Conservation (phyloP, 2,113 vertebrate species). For the Ophiodon elongatus region DNA sequence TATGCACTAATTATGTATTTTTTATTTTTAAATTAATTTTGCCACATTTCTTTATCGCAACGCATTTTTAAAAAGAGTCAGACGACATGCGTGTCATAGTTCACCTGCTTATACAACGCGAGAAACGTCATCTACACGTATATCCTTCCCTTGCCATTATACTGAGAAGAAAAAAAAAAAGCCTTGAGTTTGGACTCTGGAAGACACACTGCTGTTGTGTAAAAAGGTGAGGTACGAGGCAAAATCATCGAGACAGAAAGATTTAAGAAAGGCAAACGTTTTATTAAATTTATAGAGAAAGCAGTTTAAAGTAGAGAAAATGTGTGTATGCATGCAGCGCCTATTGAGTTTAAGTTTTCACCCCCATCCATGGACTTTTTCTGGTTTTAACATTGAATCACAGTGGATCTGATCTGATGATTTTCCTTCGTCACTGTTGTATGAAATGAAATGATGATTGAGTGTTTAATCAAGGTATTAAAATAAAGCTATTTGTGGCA, state of each 20-base stretch:
- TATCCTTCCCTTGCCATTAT: neutral
- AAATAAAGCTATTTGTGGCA: neutral
- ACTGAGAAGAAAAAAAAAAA: neutral
- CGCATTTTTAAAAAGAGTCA: neutral
- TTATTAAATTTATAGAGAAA: slow-evolving; percentile 20
- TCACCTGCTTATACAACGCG: slow-evolving; percentile 25
- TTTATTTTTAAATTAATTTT: too few species aligned
- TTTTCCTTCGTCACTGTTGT: neutral
- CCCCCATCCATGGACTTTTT: neutral
- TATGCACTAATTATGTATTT: too few species aligned
- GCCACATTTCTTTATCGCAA: neutral
- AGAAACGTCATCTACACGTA: neutral
- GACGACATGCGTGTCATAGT: neutral
- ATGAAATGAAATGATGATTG: neutral
- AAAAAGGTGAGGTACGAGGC: neutral
- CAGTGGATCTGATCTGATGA: neutral
- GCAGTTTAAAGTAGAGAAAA: neutral
- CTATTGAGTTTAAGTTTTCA: neutral
- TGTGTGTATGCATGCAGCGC: neutral
- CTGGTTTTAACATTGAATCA: neutral
- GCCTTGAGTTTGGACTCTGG: neutral
- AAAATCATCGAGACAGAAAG: too few species aligned
- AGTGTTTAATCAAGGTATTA: neutral
- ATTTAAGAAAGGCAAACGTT: neutral
- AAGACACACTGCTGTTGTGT: neutral